phyloP scores from a whole-genome alignment of 2,113 vertebrate species.

The Oplegnathus fasciatus region DNA sequence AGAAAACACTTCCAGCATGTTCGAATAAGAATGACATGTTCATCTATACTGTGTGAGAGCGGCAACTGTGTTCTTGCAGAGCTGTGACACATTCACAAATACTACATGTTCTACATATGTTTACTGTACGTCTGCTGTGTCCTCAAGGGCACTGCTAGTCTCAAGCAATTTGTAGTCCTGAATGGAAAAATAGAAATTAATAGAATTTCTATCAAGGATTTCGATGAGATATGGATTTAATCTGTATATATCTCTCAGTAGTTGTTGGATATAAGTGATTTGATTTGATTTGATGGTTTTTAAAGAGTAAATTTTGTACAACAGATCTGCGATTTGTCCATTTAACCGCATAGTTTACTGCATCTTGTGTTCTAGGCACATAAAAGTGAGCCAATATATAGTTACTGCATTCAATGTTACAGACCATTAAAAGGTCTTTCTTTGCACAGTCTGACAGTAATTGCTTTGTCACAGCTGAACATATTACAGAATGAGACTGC shows the following conservation, averaged over 20 bases:
- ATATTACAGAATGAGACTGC: conserved; percentile 47
- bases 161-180: not conserved
- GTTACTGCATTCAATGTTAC: conserved; percentile 39
- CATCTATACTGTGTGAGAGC: conserved; percentile 53
- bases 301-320: not conserved
- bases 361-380: conserved; percentile 16
- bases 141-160: conserved; percentile 8
- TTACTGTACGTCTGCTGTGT: conserved; percentile 19
- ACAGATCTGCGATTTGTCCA: conserved; percentile 7
- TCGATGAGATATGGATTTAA: not conserved
- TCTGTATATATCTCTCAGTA: not conserved
- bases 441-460: conserved; percentile 52
- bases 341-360: conserved; percentile 35
- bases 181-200: not conserved
- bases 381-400: conserved; percentile 35
- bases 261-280: not conserved
- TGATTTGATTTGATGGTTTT: too few relatives aligned
- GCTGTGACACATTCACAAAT: conserved; percentile 43
- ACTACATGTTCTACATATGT: conserved; percentile 55
- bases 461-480: conserved; percentile 58
- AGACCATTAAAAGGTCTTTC: conserved; percentile 55
- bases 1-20: conserved; percentile 76
- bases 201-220: not conserved
- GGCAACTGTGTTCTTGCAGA: conserved; percentile 37
- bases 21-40: conserved; percentile 74